Evolutionary conservation across 2,113 vertebrate species (phyloP), one percentile per base, ranked within the genome.

Genomic region (Gambusia holbrooki): DNA sequence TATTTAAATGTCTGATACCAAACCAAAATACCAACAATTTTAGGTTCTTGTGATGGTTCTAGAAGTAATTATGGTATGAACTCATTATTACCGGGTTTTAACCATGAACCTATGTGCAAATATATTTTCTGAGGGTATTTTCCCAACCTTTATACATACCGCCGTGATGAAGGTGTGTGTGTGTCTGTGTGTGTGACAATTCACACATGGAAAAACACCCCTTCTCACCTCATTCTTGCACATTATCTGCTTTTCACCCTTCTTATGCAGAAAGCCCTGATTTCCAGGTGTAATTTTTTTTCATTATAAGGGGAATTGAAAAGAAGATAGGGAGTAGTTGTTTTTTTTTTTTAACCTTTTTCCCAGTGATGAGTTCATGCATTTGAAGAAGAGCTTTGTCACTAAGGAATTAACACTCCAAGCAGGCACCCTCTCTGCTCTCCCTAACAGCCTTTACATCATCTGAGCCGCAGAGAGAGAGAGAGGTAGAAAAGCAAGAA

Each of bases 301-400:
- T 48, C 91, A 94, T 94, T 94, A 93, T 84, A 83, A 82, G 80
- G 88, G 77, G 87, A 92, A 93, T 94, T 90, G 92, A 93, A 94
- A 91, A 90, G 79, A 82, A 90, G 90, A 90, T 88, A 83, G 81
- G 81, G 82, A 84, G 66, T 87, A 83, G 74, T 84, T 83, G 84
- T 77, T 76, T 30, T 69, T 33, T 8, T 77, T 76, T 33, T 69
- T 37, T 11, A 3, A 25, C 65, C 60, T 83, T 92, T 85, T 83
- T 87, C 81, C 83, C 77, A 79, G 90, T 92, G 93, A 93, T 93
- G 93, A 90, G 90, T 92, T 94, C 93, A 93, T 92, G 92, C 89
- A 92, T 94, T 94, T 93, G 92, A 94, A 94, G 91, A 91, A 92
- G 82, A 87, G 88, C 93, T 94, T 94, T 95, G 93, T 94, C 92